Percentiles rank a stretch among this genome's conserved stretches.
These are phyloP conservation scores for Enteromius unitaeniatus DNA, from an alignment of 2,797 vertebrate species.

Conservation along the genomic window DNA sequence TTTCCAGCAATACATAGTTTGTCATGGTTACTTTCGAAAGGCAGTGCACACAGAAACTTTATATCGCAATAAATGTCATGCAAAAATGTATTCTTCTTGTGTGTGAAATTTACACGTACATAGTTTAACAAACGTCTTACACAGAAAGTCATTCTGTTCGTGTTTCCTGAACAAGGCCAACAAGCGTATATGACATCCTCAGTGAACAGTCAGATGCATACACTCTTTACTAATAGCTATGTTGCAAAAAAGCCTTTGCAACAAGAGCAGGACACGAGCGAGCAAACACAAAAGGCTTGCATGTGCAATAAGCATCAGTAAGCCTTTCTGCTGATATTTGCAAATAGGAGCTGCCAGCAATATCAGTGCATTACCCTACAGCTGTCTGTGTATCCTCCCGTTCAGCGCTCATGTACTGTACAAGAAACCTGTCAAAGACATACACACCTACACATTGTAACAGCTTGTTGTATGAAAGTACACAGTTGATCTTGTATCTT, in stretches of 20 bases:
- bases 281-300: slow-evolving; percentile 72
- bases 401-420: slow-evolving; percentile 70
- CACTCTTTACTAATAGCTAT: slow-evolving; percentile 52
- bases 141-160: not conserved
- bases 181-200: not conserved
- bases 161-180: not conserved
- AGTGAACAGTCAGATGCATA: not conserved
- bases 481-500: slow-evolving; percentile 32
- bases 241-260: slow-evolving; percentile 66
- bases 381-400: slow-evolving; percentile 71
- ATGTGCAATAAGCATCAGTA: slow-evolving; percentile 66
- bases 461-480: slow-evolving; percentile 45
- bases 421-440: slow-evolving; percentile 74
- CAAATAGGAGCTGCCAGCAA: slow-evolving; percentile 67
- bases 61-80: not conserved
- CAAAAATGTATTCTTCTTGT: not conserved
- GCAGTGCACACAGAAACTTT: not conserved
- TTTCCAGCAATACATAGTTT: no score
- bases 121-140: not conserved
- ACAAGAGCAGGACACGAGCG: slow-evolving; percentile 62
- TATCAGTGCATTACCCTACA: slow-evolving; percentile 72
- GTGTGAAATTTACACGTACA: not conserved
- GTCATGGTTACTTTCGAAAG: not conserved
- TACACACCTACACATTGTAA: slow-evolving; percentile 69
- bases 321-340: slow-evolving; percentile 79